phyloP scores from a whole-genome alignment of 2,888 invertebrate genomes.

The Actias luna region DNA sequence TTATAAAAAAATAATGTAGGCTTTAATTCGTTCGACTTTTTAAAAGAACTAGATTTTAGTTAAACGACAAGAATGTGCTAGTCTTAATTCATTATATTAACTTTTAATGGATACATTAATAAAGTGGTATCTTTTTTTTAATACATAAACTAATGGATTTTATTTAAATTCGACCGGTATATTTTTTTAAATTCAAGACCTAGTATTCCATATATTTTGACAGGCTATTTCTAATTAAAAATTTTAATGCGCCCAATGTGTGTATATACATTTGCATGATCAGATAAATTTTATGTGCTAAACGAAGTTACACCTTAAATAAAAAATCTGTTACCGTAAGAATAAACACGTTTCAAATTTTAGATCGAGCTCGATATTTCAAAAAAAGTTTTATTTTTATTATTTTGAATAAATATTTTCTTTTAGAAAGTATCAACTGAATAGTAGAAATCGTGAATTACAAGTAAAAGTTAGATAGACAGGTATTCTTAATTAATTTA shows the following conservation, averaged over 20 bases:
- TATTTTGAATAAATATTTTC: not conserved
- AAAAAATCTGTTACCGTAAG: not conserved
- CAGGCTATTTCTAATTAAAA: not conserved
- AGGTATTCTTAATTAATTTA: not conserved
- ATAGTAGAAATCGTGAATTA: not conserved
- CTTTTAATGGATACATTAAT: no score
- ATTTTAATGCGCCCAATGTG: not conserved
- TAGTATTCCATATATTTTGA: not conserved
- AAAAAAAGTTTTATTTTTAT: not conserved
- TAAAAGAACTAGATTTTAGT: no score
- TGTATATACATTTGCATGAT: not conserved
- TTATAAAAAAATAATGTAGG: no score
- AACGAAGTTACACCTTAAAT: not conserved
- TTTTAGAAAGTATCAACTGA: slow-evolving; percentile 2
- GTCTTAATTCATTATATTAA: no score
- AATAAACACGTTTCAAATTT: not conserved
- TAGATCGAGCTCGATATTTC: not conserved
- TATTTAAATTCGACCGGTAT: no score
- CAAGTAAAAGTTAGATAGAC: not conserved
- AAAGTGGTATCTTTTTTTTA: no score
- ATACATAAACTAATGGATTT: no score
- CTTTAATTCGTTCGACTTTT: no score
- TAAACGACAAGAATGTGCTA: no score
- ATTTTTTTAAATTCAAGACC: no score
- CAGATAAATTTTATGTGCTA: not conserved